Base-by-base conservation (phyloP, 2,888 invertebrate genomes). In the Microplitis deprimator region DNA sequence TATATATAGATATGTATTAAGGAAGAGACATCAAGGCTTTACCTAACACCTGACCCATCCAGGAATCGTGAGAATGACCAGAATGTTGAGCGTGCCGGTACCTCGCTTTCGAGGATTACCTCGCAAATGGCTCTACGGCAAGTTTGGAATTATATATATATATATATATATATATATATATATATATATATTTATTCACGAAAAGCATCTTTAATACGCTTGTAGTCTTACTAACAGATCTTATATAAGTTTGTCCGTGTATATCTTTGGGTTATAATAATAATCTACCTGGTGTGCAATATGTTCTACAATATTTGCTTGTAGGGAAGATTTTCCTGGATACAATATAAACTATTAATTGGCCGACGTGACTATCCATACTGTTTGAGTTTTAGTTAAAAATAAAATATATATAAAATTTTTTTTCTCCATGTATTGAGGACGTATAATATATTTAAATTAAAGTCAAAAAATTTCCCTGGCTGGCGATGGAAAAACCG, bases 61-160 rank as follows among this genome's bases (percentile, higher is more conserved):
- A 70, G 75, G 77, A 80, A 79, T 83, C 83, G 84, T 85, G 83
- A 82, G 84, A 84, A 85, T 84, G 82, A 83, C 78, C 82, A 82
- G 84, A 85, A 85, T 84, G 80, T 80, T 80, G 79, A 78, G 83
- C 86, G 86, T 86, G 86, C 83, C 79, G 75, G 81, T 73, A 78
- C 81, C 78, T 79, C 72, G 80, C 81, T 84, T 73, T 80, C 73
- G 80, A 78, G 84, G 86, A 86, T 86, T 86, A 86, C 81, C 77
- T 69, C 73, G 81, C 79, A 61, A 76, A 75, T 70, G 67, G 77
- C 79, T 75, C 82, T 79, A 80, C 79, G 70, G 83, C 81, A 80
- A 80, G 71, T 72, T 68, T 69, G 61, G 69, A 39, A 60, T 17
- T 70, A 67, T 67, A 40, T 40, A 29, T 61, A 50, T n/a, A 6